phyloP scores from a whole-genome alignment of 2,888 invertebrate genomes.

The Allolobophora icterica region DNA sequence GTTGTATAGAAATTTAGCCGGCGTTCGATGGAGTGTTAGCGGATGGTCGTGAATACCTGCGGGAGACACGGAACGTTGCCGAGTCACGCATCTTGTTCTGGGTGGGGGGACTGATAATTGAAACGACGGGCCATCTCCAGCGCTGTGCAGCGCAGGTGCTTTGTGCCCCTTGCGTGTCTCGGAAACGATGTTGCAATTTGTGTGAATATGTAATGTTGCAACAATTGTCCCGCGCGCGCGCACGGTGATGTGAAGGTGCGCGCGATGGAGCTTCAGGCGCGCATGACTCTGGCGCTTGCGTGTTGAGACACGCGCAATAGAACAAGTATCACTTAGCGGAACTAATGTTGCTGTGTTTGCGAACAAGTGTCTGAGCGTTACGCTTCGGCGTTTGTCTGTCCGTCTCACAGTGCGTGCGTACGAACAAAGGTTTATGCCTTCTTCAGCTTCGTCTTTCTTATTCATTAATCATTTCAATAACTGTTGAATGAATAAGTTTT shows the following conservation, averaged over 20 bases:
- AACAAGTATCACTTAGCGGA: background rate
- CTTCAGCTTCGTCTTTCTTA: background rate
- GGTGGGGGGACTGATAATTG: background rate
- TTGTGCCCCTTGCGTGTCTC: background rate
- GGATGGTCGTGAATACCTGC: background rate
- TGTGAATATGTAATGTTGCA: background rate
- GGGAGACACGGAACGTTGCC: background rate
- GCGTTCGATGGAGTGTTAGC: background rate
- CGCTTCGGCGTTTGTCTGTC: background rate
- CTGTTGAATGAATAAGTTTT: background rate
- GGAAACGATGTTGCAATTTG: conserved; percentile 17
- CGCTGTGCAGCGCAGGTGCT: background rate
- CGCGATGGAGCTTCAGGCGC: background rate
- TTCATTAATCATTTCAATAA: background rate
- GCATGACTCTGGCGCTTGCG: background rate
- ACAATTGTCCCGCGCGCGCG: background rate
- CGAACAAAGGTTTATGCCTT: background rate
- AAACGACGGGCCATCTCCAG: background rate
- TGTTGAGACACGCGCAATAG: background rate
- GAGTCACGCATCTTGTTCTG: background rate
- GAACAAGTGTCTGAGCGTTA: background rate
- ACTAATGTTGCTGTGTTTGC: background rate
- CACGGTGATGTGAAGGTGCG: background rate
- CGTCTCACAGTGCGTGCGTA: background rate
- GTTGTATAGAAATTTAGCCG: background rate